Conservation (phyloP, 2,888 invertebrate genomes). For the Empis livida region DNA sequence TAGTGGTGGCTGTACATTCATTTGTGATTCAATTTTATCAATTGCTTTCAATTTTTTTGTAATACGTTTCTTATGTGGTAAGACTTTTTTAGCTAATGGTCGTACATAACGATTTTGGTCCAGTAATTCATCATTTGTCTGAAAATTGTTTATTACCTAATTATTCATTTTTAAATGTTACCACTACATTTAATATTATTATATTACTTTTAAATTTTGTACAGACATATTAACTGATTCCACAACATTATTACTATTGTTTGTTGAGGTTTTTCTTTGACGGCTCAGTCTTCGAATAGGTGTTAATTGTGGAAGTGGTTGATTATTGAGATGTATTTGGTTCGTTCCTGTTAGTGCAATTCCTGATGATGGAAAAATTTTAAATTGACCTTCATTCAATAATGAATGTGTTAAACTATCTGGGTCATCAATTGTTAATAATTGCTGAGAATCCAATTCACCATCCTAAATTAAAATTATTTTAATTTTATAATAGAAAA, state of each 20-base stretch:
- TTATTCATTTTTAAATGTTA: no score
- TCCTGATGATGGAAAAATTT: constrained; percentile 3
- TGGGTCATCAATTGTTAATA: constrained; percentile 6
- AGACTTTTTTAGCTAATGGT: constrained; percentile 43
- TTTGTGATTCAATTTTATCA: constrained; percentile 10
- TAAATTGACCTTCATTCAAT: constrained; percentile 9
- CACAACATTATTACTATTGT: background rate
- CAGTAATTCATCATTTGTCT: background rate
- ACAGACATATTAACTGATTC: background rate
- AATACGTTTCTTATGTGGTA: constrained; percentile 79
- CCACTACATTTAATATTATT: no score
- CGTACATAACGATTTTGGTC: constrained; percentile 1
- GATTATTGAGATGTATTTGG: constrained; percentile 4
- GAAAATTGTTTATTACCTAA: background rate
- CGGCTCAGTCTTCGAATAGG: constrained; percentile 12
- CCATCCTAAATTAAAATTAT: background rate
- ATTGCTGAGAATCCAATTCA: background rate
- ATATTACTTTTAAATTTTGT: background rate
- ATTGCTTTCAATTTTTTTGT: constrained; percentile 55
- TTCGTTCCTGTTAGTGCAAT: background rate
- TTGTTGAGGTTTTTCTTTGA: constrained; percentile 6
- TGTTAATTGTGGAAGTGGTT: constrained; percentile 13
- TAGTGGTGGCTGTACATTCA: constrained; percentile 1
- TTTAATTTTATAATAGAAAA: background rate
- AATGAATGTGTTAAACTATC: constrained; percentile 6